These are phyloP conservation scores for Procambarus virginalis DNA, from an alignment of 1,140 invertebrate genomes.

Conservation along the genomic window DNA sequence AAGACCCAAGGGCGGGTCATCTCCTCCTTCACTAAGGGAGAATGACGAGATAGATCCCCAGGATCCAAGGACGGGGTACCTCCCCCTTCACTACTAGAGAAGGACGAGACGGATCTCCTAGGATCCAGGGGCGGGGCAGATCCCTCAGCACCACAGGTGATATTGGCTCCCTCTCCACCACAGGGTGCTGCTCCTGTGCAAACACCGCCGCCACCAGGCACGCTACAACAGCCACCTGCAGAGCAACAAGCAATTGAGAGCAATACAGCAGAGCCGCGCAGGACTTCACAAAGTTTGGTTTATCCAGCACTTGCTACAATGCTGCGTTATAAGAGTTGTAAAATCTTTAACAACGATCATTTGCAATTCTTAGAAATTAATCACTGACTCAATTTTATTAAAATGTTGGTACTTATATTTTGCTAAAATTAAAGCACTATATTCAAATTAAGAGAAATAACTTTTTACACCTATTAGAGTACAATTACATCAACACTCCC, in stretches of 20 bases:
- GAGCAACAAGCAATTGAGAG: background rate
- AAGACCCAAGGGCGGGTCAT: background rate
- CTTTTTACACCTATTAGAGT: no score
- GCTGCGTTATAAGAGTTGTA: no score
- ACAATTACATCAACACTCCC: no score
- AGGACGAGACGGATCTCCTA: background rate
- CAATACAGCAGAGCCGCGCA: background rate
- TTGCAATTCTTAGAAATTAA: no score
- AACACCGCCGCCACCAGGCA: background rate
- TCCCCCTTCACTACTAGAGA: background rate
- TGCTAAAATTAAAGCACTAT: no score
- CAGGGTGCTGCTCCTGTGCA: background rate
- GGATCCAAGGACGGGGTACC: background rate
- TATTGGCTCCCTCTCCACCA: background rate
- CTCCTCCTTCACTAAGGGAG: background rate
- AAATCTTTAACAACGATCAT: no score
- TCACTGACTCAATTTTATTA: no score
- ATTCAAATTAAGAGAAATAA: no score
- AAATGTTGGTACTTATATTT: no score
- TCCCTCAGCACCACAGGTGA: slow-evolving; percentile 1
- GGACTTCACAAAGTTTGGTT: no score
- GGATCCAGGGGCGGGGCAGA: slow-evolving; percentile 27
- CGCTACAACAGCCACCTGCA: slow-evolving; percentile 3
- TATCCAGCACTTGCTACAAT: no score
- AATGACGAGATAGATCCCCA: slow-evolving; percentile 3